Conservation (phyloP, 1,140 invertebrate genomes). For the Papilio glaucus region DNA sequence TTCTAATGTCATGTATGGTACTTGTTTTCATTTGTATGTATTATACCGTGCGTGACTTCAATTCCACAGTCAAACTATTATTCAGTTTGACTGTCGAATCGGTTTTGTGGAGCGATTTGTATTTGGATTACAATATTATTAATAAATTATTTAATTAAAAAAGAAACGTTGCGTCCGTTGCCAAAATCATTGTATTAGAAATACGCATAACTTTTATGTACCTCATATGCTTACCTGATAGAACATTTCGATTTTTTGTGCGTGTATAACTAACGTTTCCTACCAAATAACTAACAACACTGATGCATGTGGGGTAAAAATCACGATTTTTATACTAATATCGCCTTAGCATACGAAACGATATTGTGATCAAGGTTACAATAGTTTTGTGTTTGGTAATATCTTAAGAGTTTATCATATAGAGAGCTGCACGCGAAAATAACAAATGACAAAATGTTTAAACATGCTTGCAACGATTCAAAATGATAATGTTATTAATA, state of each 20-base stretch:
- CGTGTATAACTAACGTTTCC: constrained; percentile 5
- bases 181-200: too few relatives aligned
- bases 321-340: constrained; percentile 14
- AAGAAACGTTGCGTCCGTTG: too few relatives aligned
- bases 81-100: not conserved
- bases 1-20: too few relatives aligned
- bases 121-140: too few relatives aligned
- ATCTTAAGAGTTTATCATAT: not conserved
- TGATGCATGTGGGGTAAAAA: not conserved
- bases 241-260: constrained; percentile 10
- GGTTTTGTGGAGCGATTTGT: too few relatives aligned
- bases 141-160: not conserved
- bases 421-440: not conserved
- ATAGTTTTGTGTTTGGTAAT: not conserved
- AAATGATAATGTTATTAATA: too few relatives aligned
- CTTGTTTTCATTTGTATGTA: too few relatives aligned
- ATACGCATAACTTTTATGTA: too few relatives aligned
- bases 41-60: too few relatives aligned
- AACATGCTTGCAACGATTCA: too few relatives aligned
- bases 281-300: not conserved
- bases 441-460: too few relatives aligned
- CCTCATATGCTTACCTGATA: not conserved
- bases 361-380: constrained; percentile 6
- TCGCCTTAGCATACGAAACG: not conserved
- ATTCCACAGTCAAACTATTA: too few relatives aligned